Evolutionary conservation across 2,113 vertebrate species (phyloP).

Genomic region (Melospiza melodia): DNA sequence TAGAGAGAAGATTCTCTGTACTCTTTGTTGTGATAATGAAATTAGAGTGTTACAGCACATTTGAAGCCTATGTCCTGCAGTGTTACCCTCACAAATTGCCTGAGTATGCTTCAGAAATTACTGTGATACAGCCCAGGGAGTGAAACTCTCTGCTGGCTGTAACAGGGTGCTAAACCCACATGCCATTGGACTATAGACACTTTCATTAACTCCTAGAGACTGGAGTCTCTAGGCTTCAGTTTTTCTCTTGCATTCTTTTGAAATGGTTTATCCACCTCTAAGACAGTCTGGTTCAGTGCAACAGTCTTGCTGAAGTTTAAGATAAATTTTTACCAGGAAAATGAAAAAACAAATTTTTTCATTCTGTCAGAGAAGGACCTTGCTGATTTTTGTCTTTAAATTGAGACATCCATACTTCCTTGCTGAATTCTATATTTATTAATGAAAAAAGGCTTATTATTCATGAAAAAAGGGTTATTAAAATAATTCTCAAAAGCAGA

Average conservation of each 20-base stretch:
- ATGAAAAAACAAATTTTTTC: neutral
- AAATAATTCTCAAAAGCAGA: neutral
- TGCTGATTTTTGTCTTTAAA: neutral
- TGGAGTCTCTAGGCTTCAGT: neutral
- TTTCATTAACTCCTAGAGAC: neutral
- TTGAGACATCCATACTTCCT: neutral
- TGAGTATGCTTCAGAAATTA: neutral
- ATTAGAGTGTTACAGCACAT: neutral
- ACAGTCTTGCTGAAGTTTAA: neutral
- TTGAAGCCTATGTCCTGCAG: neutral
- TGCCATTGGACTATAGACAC: neutral
- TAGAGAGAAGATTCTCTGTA: neutral
- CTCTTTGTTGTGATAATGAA: neutral
- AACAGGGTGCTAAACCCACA: neutral
- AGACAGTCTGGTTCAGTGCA: neutral
- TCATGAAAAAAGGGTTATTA: neutral
- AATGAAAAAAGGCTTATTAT: neutral
- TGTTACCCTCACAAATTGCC: neutral
- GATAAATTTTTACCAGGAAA: neutral
- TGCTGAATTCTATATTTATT: neutral
- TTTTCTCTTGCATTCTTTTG: neutral
- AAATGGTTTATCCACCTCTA: neutral
- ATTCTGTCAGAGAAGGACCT: neutral
- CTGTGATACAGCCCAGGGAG: fast-evolving
- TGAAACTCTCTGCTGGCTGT: neutral